Evolutionary conservation across 2,113 vertebrate genomes (phyloP).

Genomic region (Paradoxurus hermaphroditus): DNA sequence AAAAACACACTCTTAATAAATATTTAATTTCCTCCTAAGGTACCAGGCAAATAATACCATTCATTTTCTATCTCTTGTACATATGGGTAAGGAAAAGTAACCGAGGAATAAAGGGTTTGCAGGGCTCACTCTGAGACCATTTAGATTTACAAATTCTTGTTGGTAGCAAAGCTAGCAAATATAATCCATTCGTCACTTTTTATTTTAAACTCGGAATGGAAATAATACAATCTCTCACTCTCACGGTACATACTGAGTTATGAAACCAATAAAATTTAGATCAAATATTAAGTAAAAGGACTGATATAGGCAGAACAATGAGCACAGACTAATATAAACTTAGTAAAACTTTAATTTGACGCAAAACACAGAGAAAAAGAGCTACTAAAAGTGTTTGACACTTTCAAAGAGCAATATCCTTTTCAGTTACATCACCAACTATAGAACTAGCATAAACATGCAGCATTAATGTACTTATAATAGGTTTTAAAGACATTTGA

Average conservation of each 20-base stretch:
- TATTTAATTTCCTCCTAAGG: conserved; percentile 57
- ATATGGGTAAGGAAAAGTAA: not conserved
- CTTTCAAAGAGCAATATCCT: not conserved
- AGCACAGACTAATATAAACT: not conserved
- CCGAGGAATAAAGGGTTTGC: not conserved
- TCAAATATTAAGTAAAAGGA: conserved; percentile 22
- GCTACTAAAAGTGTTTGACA: not conserved
- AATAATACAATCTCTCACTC: not conserved
- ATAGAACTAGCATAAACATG: not conserved
- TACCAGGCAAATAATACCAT: conserved; percentile 34
- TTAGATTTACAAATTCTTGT: conserved; percentile 26
- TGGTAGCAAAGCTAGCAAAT: not conserved
- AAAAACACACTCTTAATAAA: conserved; percentile 60
- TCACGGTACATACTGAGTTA: not conserved
- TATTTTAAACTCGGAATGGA: conserved; percentile 7
- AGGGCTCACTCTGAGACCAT: not conserved
- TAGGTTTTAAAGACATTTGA: not conserved
- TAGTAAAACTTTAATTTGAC: not conserved
- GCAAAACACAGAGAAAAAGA: not conserved
- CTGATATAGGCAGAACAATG: not conserved
- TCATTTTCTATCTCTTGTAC: not conserved
- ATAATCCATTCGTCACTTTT: not conserved
- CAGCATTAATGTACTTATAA: not conserved
- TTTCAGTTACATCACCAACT: not conserved
- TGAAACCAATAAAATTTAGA: conserved; percentile 26